These are phyloP conservation scores for Echeneis naucrates DNA, from an alignment of 2,797 vertebrate species.

Conservation along the genomic window DNA sequence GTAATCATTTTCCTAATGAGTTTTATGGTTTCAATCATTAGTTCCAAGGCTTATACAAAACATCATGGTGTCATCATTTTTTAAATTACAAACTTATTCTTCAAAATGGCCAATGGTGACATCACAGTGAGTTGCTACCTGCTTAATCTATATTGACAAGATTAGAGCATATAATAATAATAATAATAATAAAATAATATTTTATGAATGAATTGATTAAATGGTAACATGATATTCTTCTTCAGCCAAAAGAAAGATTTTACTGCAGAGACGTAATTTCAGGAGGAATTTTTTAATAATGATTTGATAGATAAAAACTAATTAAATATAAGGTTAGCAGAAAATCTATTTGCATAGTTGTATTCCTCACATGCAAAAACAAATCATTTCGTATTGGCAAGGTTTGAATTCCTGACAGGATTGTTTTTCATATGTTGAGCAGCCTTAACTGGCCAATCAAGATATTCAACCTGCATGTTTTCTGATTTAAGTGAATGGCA, in stretches of 20 bases:
- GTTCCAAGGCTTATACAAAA: no score
- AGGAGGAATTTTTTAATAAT: background rate
- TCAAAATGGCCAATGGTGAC: no score
- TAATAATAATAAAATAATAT: no score
- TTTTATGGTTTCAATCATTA: no score
- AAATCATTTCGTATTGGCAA: conserved; percentile 9
- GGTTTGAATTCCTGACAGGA: conserved; percentile 17
- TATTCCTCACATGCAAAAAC: conserved; percentile 25
- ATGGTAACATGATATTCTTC: background rate
- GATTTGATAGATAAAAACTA: background rate
- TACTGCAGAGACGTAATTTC: background rate
- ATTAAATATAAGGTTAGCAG: background rate
- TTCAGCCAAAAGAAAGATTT: background rate
- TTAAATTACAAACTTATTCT: no score
- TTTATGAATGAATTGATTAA: background rate
- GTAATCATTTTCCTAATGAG: no score
- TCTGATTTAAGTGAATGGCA: conserved; percentile 65
- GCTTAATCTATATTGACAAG: no score
- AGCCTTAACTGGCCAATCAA: background rate
- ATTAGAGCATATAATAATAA: no score
- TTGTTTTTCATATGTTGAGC: conserved; percentile 5
- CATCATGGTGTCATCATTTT: no score
- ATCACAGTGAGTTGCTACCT: no score
- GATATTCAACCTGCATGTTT: conserved; percentile 37
- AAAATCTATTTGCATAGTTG: background rate